Evolutionary conservation across 2,113 vertebrate species (phyloP), one percentile per base, ranked within the genome.

Genomic region (Pseudolaguvia tuberculata): DNA sequence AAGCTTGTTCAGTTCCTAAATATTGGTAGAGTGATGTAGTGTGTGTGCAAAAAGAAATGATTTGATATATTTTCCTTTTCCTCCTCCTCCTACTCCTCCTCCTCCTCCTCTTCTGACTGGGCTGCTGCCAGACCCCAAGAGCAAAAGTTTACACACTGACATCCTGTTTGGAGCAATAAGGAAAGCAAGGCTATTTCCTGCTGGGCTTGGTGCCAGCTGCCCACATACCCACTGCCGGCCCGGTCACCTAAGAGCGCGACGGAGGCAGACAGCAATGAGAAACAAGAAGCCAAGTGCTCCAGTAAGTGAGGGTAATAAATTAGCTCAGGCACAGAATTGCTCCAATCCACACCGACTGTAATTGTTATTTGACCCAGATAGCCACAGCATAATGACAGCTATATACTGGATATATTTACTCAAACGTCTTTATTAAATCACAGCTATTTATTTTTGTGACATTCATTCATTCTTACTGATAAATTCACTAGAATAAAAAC

Each of bases 111-210:
- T 74, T 59, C 45, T 55, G 79, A 52, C 81, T 88, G 84, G 87
- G 83, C 75, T 65, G 13, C 25, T 71, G 84, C 88, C 88, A 90
- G 84, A 77, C 69, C 82, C 85, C 23, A 72, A 45, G 48, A 84
- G 87, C 91, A 88, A 89, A 88, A 89, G 86, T 91, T 92, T 91
- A 92, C 88, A 90, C 85, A 77, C 86, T 83, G 84, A 88, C 89
- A 91, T 92, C 91, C 90, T 91, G 89, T 91, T 90, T 90, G 86
- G 82, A 89, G 89, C 87, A 92, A 90, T 91, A 91, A 88, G 88
- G 90, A 90, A 91, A 88, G 84, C 67, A 85, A 79, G 82, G 81
- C 85, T 50, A 84, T 89, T 91, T 91, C 89, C 89, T 89, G 82
- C 84, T 84, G 85, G 84, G 83, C 79, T 56, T 56, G 50, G 59